Percentiles rank a stretch among this genome's conserved stretches.
Conservation (phyloP, 2,888 invertebrate genomes). For the Drosophila nigritarsus region DNA sequence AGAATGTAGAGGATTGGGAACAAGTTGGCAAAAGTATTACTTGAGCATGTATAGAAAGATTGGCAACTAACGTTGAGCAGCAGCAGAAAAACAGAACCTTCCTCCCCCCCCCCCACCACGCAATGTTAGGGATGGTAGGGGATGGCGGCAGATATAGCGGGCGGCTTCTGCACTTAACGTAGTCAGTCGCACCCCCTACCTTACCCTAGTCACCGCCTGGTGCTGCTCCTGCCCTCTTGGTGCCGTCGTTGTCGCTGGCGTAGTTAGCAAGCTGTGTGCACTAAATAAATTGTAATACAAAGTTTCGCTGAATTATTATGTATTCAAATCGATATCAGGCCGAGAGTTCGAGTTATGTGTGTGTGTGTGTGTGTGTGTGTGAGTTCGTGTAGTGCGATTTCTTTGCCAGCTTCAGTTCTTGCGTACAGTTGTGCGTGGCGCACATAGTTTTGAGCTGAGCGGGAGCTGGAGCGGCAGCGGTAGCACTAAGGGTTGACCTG, state of each 20-base stretch:
- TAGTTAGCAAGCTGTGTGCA: constrained; percentile 58
- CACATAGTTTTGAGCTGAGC: background rate
- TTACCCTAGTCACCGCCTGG: background rate
- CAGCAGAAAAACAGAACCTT: background rate
- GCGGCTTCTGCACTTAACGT: constrained; percentile 26
- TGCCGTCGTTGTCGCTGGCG: constrained; percentile 10
- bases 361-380: background rate
- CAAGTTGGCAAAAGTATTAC: constrained; percentile 73
- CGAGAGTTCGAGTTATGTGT: constrained; percentile 50
- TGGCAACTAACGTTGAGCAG: constrained; percentile 56
- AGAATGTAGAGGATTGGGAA: background rate
- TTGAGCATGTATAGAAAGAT: constrained; percentile 67
- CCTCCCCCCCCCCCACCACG: background rate
- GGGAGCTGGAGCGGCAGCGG: background rate
- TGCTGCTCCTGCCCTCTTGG: background rate
- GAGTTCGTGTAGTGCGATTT: constrained; percentile 23
- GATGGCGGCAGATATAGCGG: constrained; percentile 12
- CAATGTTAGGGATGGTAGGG: background rate
- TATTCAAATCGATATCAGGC: constrained; percentile 77
- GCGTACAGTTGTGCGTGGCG: constrained; percentile 45
- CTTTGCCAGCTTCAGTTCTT: constrained; percentile 11
- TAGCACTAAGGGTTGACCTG: background rate
- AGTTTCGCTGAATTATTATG: constrained; percentile 80
- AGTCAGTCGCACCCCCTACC: constrained; percentile 1
- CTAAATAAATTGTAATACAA: constrained; percentile 80